A percentile compares a stretch with the other conserved stretches of the same genome.
phyloP scores from a whole-genome alignment of 2,888 invertebrate genomes.

The Acrobasis consociella region DNA sequence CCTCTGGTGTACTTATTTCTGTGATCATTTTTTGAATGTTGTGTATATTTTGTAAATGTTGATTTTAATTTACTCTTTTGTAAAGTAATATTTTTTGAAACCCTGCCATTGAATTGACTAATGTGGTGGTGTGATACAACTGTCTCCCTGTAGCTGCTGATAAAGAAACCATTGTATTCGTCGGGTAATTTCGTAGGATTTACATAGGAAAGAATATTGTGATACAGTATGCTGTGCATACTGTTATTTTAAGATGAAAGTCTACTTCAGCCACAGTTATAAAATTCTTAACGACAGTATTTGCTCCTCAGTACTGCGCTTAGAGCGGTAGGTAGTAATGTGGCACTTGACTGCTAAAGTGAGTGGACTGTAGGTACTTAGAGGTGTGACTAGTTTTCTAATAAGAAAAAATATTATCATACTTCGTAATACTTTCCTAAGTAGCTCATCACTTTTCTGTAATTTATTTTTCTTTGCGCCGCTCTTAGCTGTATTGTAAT shows the following conservation, averaged over 20 bases:
- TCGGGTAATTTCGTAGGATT: slow-evolving; percentile 33
- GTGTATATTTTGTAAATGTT: slow-evolving; percentile 38
- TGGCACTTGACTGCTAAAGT: slow-evolving; percentile 29
- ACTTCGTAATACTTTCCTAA: slow-evolving; percentile 47
- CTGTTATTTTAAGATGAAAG: slow-evolving; percentile 42
- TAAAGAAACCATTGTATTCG: slow-evolving; percentile 30
- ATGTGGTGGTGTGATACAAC: slow-evolving; percentile 64
- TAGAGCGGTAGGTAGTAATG: slow-evolving; percentile 29
- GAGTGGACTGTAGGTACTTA: slow-evolving; percentile 42
- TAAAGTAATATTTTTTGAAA: slow-evolving; percentile 28
- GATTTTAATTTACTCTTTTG: slow-evolving; percentile 24
- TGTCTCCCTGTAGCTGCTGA: slow-evolving; percentile 48
- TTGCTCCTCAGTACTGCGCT: slow-evolving; percentile 26
- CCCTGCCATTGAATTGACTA: slow-evolving; percentile 51
- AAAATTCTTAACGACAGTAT: slow-evolving; percentile 47
- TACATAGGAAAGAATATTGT: slow-evolving; percentile 16
- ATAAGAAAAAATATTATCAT: slow-evolving; percentile 36
- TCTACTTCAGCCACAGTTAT: slow-evolving; percentile 24
- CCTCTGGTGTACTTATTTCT: slow-evolving; percentile 56
- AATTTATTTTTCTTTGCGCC: slow-evolving; percentile 47
- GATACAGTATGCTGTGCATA: slow-evolving; percentile 54
- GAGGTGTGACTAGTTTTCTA: slow-evolving; percentile 35
- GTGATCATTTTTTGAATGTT: slow-evolving; percentile 50
- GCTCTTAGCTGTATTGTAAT: slow-evolving; percentile 57
- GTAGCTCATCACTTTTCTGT: slow-evolving; percentile 36